Conservation (phyloP, 2,113 vertebrate genomes). For the Mus pahari region DNA sequence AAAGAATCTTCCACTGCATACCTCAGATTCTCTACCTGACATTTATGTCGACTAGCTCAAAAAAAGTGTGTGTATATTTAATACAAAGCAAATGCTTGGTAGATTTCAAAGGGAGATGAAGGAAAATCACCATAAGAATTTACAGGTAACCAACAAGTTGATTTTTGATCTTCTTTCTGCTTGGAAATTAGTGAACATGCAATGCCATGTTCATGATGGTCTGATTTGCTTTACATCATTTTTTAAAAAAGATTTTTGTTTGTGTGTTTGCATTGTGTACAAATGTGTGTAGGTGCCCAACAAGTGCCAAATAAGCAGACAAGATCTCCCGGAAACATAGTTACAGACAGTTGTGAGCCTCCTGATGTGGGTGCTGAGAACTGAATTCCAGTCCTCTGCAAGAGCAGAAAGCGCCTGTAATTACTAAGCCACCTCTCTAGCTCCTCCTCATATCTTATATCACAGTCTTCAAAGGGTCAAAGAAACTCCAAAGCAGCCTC, state of each 20-base stretch:
- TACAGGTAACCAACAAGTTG: not conserved
- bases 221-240: constrained; percentile 18
- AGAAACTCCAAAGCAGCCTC: constrained; percentile 7
- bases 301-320: not conserved
- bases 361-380: not conserved
- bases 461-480: not conserved
- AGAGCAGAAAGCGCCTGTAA: not conserved
- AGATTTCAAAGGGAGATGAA: not conserved
- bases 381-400: not conserved
- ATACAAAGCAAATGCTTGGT: not conserved
- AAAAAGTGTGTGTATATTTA: not conserved
- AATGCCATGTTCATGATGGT: constrained; percentile 8
- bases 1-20: constrained; percentile 2
- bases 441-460: not conserved
- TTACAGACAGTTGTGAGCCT: not conserved
- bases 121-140: constrained; percentile 4
- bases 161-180: constrained; percentile 52
- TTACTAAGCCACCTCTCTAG: not conserved
- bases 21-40: not conserved
- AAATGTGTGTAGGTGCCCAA: not conserved
- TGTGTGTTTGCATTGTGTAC: not conserved
- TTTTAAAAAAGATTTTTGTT: not conserved
- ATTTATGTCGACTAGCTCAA: not conserved
- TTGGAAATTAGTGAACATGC: constrained; percentile 18
- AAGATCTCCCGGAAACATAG: not conserved